Evolutionary conservation across 2,888 invertebrate genomes (phyloP).

Genomic region (Dasypolia templi): DNA sequence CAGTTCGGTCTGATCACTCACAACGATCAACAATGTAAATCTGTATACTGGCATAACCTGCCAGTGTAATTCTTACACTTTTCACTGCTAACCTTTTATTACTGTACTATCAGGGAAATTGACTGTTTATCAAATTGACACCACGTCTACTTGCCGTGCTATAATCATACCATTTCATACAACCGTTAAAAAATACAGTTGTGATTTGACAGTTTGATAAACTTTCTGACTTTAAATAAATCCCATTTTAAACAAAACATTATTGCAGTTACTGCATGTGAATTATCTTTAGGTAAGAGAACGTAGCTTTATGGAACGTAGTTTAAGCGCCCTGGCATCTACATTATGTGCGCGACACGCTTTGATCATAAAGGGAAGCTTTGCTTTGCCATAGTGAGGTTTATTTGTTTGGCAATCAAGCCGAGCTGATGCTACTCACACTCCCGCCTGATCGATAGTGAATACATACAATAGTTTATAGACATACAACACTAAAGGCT

Average conservation of each 20-base stretch:
- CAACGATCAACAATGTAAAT: background rate
- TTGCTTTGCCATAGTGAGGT: background rate
- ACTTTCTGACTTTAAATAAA: background rate
- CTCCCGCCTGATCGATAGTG: background rate
- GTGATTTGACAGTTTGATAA: background rate
- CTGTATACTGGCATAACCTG: background rate
- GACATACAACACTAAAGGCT: background rate
- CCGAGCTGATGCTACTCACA: background rate
- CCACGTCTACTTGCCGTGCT: background rate
- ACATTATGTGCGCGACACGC: background rate
- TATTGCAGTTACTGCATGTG: background rate
- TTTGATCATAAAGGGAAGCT: conserved; percentile 20
- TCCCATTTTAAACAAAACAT: background rate
- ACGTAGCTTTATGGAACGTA: background rate
- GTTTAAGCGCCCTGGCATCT: no score
- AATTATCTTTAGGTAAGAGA: background rate
- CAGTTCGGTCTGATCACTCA: background rate
- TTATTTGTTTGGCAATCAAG: conserved; percentile 23
- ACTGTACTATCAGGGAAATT: background rate
- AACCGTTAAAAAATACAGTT: background rate
- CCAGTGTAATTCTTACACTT: background rate
- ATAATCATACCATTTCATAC: background rate
- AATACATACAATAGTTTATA: background rate
- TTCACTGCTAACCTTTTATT: background rate
- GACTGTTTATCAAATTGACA: background rate